phyloP scores from a whole-genome alignment of 1,140 invertebrate species.

The Drosophila mojavensis region DNA sequence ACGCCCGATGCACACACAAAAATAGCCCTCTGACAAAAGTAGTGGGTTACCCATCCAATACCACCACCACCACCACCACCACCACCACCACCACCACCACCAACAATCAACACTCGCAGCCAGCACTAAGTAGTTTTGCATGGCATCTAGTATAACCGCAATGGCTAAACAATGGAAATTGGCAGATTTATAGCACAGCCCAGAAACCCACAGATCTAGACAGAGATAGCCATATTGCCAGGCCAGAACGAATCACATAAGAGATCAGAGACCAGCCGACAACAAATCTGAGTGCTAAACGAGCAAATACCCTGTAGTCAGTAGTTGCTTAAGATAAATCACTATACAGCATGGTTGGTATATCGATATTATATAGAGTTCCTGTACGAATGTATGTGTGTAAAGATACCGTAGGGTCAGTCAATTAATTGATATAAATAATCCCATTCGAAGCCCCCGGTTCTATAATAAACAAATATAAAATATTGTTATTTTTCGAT shows the following conservation, averaged over 20 bases:
- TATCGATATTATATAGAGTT: too few species aligned
- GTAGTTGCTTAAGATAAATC: neutral
- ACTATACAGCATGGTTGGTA: too few species aligned
- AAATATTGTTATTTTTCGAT: too few species aligned
- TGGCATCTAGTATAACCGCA: slow-evolving; percentile 40
- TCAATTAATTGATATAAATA: too few species aligned
- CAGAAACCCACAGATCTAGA: slow-evolving; percentile 66
- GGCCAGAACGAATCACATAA: slow-evolving; percentile 43
- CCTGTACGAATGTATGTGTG: too few species aligned
- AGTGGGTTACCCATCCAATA: slow-evolving; percentile 35
- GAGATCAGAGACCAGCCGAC: slow-evolving; percentile 50
- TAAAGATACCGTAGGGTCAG: too few species aligned
- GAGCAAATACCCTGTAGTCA: neutral
- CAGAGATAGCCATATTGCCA: slow-evolving; percentile 40
- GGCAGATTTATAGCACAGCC: slow-evolving; percentile 74
- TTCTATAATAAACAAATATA: too few species aligned
- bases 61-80: slow-evolving; percentile 14
- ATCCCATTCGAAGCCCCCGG: too few species aligned
- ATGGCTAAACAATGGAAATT: slow-evolving; percentile 77
- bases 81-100: neutral
- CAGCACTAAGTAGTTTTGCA: slow-evolving; percentile 29
- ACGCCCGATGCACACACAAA: slow-evolving; percentile 60
- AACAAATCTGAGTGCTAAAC: neutral
- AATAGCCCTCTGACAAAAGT: slow-evolving; percentile 84
- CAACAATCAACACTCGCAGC: neutral